Conservation (phyloP, 2,888 invertebrate genomes). For the Diarsia brunnea region DNA sequence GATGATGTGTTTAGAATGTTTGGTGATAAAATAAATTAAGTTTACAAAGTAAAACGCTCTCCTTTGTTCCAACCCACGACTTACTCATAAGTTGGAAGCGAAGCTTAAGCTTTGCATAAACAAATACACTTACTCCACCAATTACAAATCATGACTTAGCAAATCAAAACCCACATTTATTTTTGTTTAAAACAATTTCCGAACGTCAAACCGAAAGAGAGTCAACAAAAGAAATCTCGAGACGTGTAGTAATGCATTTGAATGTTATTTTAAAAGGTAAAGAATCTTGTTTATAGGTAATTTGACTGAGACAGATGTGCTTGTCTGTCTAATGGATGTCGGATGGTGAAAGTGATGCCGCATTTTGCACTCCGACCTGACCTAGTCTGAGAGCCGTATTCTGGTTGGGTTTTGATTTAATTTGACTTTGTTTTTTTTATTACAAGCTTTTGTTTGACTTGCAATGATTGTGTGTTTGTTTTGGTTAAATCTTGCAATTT, state of each 20-base stretch:
- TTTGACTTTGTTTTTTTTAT: neutral
- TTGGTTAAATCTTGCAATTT: too few relatives aligned
- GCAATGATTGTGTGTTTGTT: too few relatives aligned
- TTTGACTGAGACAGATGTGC: slow-evolving; percentile 84
- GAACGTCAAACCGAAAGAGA: slow-evolving; percentile 25
- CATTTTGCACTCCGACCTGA: slow-evolving; percentile 84
- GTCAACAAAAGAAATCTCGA: slow-evolving; percentile 67
- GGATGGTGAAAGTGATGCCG: slow-evolving; percentile 83
- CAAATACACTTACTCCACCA: slow-evolving; percentile 11
- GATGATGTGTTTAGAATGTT: too few relatives aligned
- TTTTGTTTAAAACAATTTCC: slow-evolving; percentile 45
- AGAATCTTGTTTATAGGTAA: slow-evolving; percentile 83
- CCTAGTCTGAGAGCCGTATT: slow-evolving; percentile 61
- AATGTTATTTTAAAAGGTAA: slow-evolving; percentile 75
- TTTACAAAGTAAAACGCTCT: neutral
- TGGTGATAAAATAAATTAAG: neutral
- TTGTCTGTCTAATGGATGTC: slow-evolving; percentile 82
- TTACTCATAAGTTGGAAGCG: neutral
- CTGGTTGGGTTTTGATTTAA: slow-evolving; percentile 26
- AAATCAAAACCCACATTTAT: slow-evolving; percentile 22
- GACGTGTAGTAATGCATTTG: slow-evolving; percentile 56
- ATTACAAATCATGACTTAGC: slow-evolving; percentile 60
- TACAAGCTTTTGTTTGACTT: too few relatives aligned
- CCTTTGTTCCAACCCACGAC: neutral
- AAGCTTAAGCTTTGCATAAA: slow-evolving; percentile 9